Evolutionary conservation across 2,888 invertebrate genomes (phyloP).

Genomic region (Tachina fera): DNA sequence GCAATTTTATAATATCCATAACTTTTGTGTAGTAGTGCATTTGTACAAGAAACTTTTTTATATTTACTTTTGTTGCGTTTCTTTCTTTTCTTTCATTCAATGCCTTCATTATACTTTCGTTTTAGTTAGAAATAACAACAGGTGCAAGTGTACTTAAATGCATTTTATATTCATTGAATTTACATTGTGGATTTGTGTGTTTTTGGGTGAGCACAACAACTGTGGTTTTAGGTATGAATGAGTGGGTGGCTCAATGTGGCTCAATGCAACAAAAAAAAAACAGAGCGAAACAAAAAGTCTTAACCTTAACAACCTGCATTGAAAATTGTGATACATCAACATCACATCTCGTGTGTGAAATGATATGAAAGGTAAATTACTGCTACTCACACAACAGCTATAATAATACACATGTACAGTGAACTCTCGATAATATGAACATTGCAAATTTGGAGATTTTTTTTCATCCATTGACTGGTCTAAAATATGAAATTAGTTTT

Average conservation of each 20-base stretch:
- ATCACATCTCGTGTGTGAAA: neutral
- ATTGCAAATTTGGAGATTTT: too few relatives aligned
- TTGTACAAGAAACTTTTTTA: too few relatives aligned
- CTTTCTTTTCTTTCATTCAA: conserved; percentile 1
- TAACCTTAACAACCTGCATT: neutral
- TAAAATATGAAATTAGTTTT: too few relatives aligned
- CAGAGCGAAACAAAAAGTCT: neutral
- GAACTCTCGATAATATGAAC: too few relatives aligned
- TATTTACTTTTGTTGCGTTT: conserved; percentile 1
- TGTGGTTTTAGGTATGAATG: neutral
- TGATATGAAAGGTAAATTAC: too few relatives aligned
- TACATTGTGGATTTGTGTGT: neutral
- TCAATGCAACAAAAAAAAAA: neutral
- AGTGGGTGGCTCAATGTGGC: neutral
- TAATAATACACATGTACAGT: too few relatives aligned
- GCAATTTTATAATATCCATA: too few relatives aligned
- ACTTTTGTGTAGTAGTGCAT: too few relatives aligned
- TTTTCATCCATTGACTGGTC: too few relatives aligned
- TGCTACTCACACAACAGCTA: too few relatives aligned
- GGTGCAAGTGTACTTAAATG: conserved; percentile 49
- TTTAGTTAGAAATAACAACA: conserved; percentile 33
- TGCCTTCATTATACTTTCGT: conserved; percentile 23
- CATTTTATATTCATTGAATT: conserved; percentile 50
- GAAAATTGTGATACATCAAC: conserved; percentile 8
- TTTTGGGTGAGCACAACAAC: neutral